A percentile compares a stretch with the other conserved stretches of the same genome.
phyloP scores from a whole-genome alignment of 2,797 vertebrate genomes.

The Tangara arthus region DNA sequence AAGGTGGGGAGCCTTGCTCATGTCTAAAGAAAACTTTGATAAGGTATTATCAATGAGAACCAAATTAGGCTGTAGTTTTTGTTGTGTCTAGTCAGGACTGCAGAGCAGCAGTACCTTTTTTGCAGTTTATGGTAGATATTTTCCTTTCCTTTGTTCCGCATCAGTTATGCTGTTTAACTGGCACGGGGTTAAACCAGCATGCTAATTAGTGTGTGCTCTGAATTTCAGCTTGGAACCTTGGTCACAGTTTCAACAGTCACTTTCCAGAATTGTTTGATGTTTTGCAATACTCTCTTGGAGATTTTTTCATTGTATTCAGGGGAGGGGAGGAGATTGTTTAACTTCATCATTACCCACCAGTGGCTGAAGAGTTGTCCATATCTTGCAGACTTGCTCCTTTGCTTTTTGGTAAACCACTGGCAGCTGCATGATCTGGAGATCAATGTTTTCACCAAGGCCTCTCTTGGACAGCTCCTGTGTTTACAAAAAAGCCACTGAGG shows the following conservation, averaged over 20 bases:
- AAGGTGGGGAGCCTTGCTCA: neutral
- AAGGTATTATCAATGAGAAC: neutral
- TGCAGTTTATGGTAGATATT: neutral
- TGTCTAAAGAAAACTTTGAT: neutral
- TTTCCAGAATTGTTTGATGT: neutral
- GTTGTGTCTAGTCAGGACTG: neutral
- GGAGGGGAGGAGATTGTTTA: neutral
- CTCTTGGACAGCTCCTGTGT: constrained; percentile 76
- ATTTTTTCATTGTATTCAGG: neutral
- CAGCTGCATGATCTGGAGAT: constrained; percentile 75
- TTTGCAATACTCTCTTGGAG: neutral
- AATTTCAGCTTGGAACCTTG: neutral
- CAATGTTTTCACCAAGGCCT: constrained; percentile 71
- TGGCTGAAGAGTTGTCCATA: constrained; percentile 81
- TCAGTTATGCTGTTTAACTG: neutral
- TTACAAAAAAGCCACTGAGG: neutral
- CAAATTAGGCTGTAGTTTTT: neutral
- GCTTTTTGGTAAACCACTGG: constrained; percentile 82
- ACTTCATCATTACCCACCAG: constrained; percentile 71
- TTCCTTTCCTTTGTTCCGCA: neutral
- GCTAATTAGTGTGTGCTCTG: neutral
- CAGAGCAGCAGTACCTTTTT: neutral
- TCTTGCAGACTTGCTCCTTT: constrained; percentile 70
- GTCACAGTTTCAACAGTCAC: neutral
- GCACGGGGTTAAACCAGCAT: neutral